Base-by-base conservation (phyloP, 1,140 invertebrate species). In the Patella vulgata region DNA sequence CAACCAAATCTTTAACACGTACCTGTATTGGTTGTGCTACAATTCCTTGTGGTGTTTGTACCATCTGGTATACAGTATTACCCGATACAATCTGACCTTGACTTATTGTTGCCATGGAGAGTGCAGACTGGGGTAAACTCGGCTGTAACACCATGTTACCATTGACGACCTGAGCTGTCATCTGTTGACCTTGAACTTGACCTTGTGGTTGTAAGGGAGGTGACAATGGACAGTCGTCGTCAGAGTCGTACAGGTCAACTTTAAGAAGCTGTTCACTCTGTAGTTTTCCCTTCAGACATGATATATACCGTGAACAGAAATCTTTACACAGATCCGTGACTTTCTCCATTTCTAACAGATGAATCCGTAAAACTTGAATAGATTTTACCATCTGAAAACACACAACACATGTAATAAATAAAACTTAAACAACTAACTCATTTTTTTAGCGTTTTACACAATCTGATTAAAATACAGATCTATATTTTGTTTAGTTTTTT, bases 11-110 rank as follows among this genome's bases (percentile, higher is more conserved):
- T n/a, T n/a, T n/a, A n/a, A n/a, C n/a, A n/a, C n/a, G 1, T 82
- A 86, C 82, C 79, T 86, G 85, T 53, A 87, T 83, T n/a, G 86
- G 87, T 77, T 83, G 88, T 74, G 82, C 87, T 66, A 86, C 85
- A 63, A 86, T 78, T 63, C 81, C 87, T 74, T 83, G 88, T 73
- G 79, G 87, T 66, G 78, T 86, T 55, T 86, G 85, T 21, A 86
- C 84, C 85, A 86, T 86, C 68, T 86, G 85, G 67, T 86, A 86
- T 21, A 86, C 80, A 46, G 80, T 85, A 19, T 83, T 82, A 25
- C 82, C 83, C 23, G 84, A 85, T 30, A 85, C 76, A 39, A 85
- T 80, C 66, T 85, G 84, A 27, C 78, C 81, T 39, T 77, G 81
- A 42, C 74, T 77, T 36, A 83, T 66, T 30, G 80, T 76, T 54